Base-by-base conservation (phyloP, 2,113 vertebrate genomes). In the Mesoclemmys tuberculata region DNA sequence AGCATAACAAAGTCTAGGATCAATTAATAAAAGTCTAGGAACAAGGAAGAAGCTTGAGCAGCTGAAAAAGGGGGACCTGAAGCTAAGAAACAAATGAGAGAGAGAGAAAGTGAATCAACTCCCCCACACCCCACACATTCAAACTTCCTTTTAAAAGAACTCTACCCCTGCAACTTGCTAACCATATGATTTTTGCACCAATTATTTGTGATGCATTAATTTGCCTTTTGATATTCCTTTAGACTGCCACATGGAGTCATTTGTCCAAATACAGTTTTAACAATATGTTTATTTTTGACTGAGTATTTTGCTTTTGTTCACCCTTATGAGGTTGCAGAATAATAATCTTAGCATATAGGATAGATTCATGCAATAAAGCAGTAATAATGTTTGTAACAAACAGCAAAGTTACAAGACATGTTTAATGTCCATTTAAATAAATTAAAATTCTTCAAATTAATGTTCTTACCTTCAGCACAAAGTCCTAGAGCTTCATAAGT, bases 401-500 rank as follows among this genome's bases (percentile, higher is more conserved):
- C 92, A 35, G 44, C 38, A 81, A 78, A 54, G 24, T 77, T 77
- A 77, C 6, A 79, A 68, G 2, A 0, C 77, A 55, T 6, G 61
- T 83, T 68, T 80, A 77, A 84, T 75, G 26, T 85, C 26, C 8
- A 71, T 86, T 89, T 79, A 13, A 92, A 38, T 75, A 74, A 55
- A 95, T 79, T 8, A 51, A 52, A 26, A 1, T 55, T 85, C 22
- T 85, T 52, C 13, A 84, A 46, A 46, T 0, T 86, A 89, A 81
- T 51, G 10, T 48, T 81, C 29, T 93, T 97, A 99, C 99, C 99
- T 98, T 99, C 98, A 90, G 98, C 96, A 97, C 99, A 99, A 77
- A 99, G 98, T 31, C 99, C 99, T 85, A 99, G 94, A 22, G 99
- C 99, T 98, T 99, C 99, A 0, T 99, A 99, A 5, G 99, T 99